These are phyloP conservation scores for Temnopleurus reevesii DNA, from an alignment of 53 echinoderm and acorn worm genomes.

Conservation along the genomic window DNA sequence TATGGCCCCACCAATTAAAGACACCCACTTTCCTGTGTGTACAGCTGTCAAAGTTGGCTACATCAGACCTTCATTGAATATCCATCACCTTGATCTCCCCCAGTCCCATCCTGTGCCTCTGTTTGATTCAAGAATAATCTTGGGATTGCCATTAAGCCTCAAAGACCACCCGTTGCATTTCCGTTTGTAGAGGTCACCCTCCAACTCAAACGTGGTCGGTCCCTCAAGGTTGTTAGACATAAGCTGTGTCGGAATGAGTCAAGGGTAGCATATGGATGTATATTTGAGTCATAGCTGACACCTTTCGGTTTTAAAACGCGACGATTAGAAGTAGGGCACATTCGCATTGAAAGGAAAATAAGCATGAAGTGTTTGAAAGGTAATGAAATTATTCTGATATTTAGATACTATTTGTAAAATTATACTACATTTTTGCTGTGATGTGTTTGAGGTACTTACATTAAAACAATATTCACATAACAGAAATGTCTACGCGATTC, in stretches of 20 bases:
- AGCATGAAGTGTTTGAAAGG: too few species aligned
- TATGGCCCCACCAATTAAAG: slow-evolving; percentile 48
- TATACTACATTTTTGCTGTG: too few species aligned
- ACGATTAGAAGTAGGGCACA: too few species aligned
- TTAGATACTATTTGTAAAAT: too few species aligned
- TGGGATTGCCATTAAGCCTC: background rate
- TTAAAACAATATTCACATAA: too few species aligned
- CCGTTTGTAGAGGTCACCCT: background rate
- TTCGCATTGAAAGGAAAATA: too few species aligned
- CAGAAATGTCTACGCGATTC: too few species aligned
- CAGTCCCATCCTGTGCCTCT: background rate
- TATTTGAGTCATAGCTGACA: background rate
- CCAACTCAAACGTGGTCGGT: background rate
- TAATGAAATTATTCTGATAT: too few species aligned
- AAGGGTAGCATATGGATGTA: background rate
- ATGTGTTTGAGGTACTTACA: too few species aligned
- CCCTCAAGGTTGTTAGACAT: background rate
- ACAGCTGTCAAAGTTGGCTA: slow-evolving; percentile 45
- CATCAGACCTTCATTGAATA: slow-evolving; percentile 27
- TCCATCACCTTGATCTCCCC: slow-evolving; percentile 29
- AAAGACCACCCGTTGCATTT: background rate
- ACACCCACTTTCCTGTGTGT: slow-evolving; percentile 51
- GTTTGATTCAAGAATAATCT: background rate
- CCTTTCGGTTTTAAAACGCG: too few species aligned
- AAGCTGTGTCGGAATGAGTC: background rate